Percentiles rank a stretch among this genome's conserved stretches.
These are phyloP conservation scores for Hybos culiciformis DNA, from an alignment of 2,888 invertebrate species.

Conservation along the genomic window DNA sequence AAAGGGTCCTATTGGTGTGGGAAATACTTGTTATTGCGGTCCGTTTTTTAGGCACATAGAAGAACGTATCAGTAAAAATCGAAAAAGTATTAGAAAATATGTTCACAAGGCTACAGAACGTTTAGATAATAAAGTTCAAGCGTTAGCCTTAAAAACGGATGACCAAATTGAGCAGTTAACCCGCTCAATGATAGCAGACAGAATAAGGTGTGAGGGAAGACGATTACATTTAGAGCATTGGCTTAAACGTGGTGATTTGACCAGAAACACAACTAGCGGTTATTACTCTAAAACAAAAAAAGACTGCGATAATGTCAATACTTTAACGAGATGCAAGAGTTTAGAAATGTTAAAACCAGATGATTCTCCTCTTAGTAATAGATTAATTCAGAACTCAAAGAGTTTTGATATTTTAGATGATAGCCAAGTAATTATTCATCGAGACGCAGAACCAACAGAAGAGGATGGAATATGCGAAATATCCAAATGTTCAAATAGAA, in stretches of 20 bases:
- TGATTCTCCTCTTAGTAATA: constrained; percentile 27
- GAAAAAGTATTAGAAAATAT: constrained; percentile 44
- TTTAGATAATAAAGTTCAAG: constrained; percentile 67
- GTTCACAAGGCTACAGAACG: constrained; percentile 68
- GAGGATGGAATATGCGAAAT: constrained; percentile 13
- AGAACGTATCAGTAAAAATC: constrained; percentile 59
- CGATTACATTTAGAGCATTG: constrained; percentile 57
- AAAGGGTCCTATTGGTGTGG: constrained; percentile 89
- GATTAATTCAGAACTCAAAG: constrained; percentile 31
- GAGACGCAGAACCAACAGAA: constrained; percentile 16
- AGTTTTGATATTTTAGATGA: constrained; percentile 39
- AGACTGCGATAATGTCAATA: constrained; percentile 41
- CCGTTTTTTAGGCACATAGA: constrained; percentile 84
- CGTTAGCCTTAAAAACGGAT: constrained; percentile 58
- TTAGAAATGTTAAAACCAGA: constrained; percentile 46
- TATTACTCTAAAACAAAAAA: constrained; percentile 40
- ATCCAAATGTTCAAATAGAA: constrained; percentile 6
- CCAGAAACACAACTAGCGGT: constrained; percentile 41
- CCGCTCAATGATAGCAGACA: constrained; percentile 32
- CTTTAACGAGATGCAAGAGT: constrained; percentile 54
- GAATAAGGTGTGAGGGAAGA: constrained; percentile 38
- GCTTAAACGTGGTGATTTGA: constrained; percentile 48
- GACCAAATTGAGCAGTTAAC: constrained; percentile 57
- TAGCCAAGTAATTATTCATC: constrained; percentile 19
- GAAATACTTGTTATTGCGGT: constrained; percentile 85